Evolutionary conservation across 2,888 invertebrate genomes (phyloP), one percentile per base, ranked within the genome.

Genomic region (Merodon equestris): DNA sequence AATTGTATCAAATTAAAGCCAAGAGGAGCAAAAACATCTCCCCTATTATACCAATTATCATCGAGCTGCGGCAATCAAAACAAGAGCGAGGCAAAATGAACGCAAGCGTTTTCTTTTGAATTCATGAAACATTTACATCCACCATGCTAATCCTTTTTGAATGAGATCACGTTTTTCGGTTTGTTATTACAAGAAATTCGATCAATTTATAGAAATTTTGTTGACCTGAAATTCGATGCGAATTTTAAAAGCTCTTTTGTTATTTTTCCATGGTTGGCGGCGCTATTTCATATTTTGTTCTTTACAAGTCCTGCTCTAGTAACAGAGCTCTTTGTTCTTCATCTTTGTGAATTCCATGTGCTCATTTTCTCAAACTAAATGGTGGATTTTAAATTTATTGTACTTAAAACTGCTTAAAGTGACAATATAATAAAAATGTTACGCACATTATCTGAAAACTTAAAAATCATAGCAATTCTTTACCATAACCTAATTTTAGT

Each of bases 141-240:
- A 58, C 64, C 45, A 74, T 79, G 74, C 58, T 74, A 79, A 74
- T 74, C 74, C 74, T 74, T 74, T 58, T 45, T 50, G 53, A 79
- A 74, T 58, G 68, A 61, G 74, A 74, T 74, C 73, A 64, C 58
- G 63, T 47, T 64, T 63, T 64, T 74, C 47, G 64, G 68, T 68
- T 79, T 70, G 54, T 79, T 74, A 68, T 38, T 40, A 27, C 54
- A 51, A 74, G 68, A 79, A 74, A 79, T 50, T 57, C 58, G 64
- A 79, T 74, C 79, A 58, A 64, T 64, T 70, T 60, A 74, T 47
- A 67, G 50, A 44, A 66, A 66, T 66, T 72, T 45, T 38, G 45
- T 58, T 50, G 58, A 74, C 68, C 60, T 79, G 74, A 74, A 68
- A 79, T 79, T 79, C 64, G 74, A 79, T 70, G 60, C 68, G 64